phyloP scores from a whole-genome alignment of 2,113 vertebrate genomes.

The Herpetotheres cachinnans region DNA sequence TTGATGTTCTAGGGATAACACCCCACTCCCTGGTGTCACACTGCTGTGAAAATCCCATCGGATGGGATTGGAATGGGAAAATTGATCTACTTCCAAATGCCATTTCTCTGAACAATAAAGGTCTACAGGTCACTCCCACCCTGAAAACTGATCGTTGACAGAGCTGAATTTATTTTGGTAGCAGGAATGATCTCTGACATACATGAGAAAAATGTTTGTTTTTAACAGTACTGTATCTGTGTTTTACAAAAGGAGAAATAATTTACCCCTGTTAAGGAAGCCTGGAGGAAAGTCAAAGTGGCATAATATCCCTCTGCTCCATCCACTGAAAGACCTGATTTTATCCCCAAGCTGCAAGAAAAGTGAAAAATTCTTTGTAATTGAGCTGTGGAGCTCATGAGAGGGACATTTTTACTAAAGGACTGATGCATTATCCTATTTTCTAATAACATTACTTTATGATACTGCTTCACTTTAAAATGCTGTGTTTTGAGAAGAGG shows the following conservation, averaged over 20 bases:
- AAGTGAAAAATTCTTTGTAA: neutral
- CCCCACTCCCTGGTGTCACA: neutral
- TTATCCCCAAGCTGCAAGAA: slow-evolving; percentile 56
- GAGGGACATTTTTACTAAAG: neutral
- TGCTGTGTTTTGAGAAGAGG: neutral
- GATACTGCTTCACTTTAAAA: slow-evolving; percentile 7
- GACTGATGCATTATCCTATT: neutral
- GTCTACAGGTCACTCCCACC: neutral
- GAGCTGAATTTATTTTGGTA: neutral
- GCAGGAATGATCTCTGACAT: neutral
- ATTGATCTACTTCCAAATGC: neutral
- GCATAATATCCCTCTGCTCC: neutral
- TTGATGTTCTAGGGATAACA: neutral
- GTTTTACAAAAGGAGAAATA: neutral
- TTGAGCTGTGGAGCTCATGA: neutral
- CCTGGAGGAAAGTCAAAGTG: neutral
- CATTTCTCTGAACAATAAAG: neutral
- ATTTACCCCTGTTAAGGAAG: neutral
- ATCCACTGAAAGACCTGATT: neutral
- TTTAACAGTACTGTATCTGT: neutral
- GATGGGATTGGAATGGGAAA: neutral
- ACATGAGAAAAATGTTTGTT: neutral
- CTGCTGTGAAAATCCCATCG: neutral
- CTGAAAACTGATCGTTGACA: neutral
- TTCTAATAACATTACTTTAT: slow-evolving; percentile 1